These are phyloP conservation scores for Trissolcus brochymenae DNA, from an alignment of 2,888 invertebrate species.

Conservation along the genomic window DNA sequence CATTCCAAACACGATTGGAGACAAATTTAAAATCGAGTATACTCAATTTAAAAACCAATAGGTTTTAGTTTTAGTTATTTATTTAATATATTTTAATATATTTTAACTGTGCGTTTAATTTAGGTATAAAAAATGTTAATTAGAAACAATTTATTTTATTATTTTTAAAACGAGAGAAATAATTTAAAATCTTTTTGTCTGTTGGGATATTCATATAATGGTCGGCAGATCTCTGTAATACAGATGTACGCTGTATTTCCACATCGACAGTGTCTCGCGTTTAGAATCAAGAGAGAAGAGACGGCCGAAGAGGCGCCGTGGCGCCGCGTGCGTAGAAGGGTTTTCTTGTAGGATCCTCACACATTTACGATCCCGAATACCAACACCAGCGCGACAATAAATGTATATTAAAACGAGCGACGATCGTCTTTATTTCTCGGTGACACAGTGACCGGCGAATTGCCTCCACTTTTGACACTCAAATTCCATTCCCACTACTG, in stretches of 20 bases:
- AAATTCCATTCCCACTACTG: conserved; percentile 41
- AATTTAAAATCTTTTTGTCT: too few relatives aligned
- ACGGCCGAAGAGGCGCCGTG: conserved; percentile 73
- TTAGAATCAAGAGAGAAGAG: conserved; percentile 42
- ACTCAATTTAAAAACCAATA: too few relatives aligned
- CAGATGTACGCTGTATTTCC: conserved; percentile 52
- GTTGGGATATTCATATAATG: conserved; percentile 42
- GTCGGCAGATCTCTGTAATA: conserved; percentile 43
- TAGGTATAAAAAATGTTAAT: too few relatives aligned
- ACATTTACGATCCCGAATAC: conserved; percentile 56
- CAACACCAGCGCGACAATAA: conserved; percentile 29
- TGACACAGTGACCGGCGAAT: conserved; percentile 57
- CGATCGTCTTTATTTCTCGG: conserved; percentile 58
- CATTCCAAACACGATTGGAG: too few relatives aligned
- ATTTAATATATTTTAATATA: too few relatives aligned
- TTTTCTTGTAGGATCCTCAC: conserved; percentile 74
- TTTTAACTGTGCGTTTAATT: too few relatives aligned
- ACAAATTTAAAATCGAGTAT: conserved; percentile 32
- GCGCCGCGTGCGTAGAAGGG: conserved; percentile 76
- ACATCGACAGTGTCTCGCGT: conserved; percentile 51
- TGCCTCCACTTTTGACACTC: conserved; percentile 57
- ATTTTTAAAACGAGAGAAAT: conserved; percentile 6
- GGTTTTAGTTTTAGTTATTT: too few relatives aligned
- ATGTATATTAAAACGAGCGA: conserved; percentile 57
- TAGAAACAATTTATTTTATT: too few relatives aligned